Evolutionary conservation across 2,797 vertebrate genomes (phyloP).

Genomic region (Xiphophorus birchmanni): DNA sequence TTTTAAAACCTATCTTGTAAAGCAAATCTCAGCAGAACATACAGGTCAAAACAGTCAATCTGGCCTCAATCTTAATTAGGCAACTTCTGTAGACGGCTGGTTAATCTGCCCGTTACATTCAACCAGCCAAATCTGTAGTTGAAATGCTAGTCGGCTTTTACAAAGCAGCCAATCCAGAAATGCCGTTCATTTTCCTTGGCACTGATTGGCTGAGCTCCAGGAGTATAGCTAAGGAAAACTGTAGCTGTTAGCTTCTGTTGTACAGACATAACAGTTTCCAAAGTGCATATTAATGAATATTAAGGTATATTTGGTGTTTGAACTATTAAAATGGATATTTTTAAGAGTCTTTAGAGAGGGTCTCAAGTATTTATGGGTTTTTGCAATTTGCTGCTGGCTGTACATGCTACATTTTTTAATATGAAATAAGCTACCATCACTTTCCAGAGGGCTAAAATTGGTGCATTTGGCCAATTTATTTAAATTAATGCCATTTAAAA

Average conservation of each 20-base stretch:
- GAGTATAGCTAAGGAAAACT: neutral
- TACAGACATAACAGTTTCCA: neutral
- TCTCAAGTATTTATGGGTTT: neutral
- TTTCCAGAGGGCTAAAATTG: neutral
- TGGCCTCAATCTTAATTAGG: neutral
- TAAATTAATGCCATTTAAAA: neutral
- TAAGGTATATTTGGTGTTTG: neutral
- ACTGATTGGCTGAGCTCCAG: neutral
- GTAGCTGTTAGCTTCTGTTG: neutral
- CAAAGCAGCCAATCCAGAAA: neutral
- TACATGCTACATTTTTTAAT: neutral
- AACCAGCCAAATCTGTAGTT: too few species aligned
- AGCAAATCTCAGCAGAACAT: neutral
- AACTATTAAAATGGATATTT: neutral
- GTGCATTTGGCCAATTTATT: neutral
- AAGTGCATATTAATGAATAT: neutral
- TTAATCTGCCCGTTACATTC: neutral
- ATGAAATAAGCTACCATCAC: neutral
- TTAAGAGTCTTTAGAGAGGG: neutral
- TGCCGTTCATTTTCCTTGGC: neutral
- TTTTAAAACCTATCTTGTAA: neutral
- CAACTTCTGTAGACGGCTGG: neutral
- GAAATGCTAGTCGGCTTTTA: neutral
- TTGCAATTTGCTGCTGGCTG: neutral
- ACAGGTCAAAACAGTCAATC: neutral